Percentiles rank a stretch among this genome's conserved stretches.
Evolutionary conservation across 2,888 invertebrate species (phyloP).

Genomic region (Tubiluchus corallicola): DNA sequence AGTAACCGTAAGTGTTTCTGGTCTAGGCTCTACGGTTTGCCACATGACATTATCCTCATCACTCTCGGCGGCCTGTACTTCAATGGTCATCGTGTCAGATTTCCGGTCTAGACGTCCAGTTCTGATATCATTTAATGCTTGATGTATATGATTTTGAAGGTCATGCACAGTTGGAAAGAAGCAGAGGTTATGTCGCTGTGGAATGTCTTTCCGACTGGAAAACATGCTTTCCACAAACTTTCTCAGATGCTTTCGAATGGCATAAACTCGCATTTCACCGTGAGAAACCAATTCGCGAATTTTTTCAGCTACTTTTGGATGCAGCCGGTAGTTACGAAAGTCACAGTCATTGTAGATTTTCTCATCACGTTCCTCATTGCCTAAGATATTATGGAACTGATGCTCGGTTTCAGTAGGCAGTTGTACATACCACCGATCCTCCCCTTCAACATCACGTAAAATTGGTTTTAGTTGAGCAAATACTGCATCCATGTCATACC

Average conservation of each 20-base stretch:
- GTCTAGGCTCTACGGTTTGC: slow-evolving; percentile 17
- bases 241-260: slow-evolving; percentile 24
- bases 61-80: too few species aligned
- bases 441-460: slow-evolving; percentile 20
- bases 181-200: slow-evolving; percentile 25
- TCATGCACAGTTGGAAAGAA: slow-evolving; percentile 29
- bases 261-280: slow-evolving; percentile 25
- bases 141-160: slow-evolving; percentile 29
- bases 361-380: too few species aligned
- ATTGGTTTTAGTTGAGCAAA: slow-evolving; percentile 24
- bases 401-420: slow-evolving; percentile 27
- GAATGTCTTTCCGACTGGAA: slow-evolving; percentile 13
- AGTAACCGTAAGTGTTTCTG: slow-evolving; percentile 28
- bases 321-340: slow-evolving; percentile 16
- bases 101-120: slow-evolving; percentile 22
- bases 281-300: slow-evolving; percentile 24
- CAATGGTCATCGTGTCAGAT: too few species aligned
- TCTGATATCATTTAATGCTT: slow-evolving; percentile 26
- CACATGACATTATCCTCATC: too few species aligned
- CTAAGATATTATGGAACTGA: slow-evolving; percentile 23
- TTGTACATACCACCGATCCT: slow-evolving; percentile 28
- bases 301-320: slow-evolving; percentile 23
- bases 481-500: slow-evolving; percentile 26
- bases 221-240: slow-evolving; percentile 22
- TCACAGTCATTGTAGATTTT: too few species aligned